phyloP scores from a whole-genome alignment of 23 tunicate genomes.

The Trididemnum miniatum region DNA sequence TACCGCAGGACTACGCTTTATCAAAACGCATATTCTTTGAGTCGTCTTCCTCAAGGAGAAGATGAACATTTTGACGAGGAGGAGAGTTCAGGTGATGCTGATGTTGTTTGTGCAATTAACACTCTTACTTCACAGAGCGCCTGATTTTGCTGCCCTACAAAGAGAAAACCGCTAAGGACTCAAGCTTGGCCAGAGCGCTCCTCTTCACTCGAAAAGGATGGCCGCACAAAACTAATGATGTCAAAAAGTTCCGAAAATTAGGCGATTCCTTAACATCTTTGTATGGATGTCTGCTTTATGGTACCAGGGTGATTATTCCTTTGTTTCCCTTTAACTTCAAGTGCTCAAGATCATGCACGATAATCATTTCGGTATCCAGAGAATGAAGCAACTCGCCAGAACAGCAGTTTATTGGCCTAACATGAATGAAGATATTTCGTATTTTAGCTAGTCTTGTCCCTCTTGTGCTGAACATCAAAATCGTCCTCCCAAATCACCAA shows the following conservation, averaged over 20 bases:
- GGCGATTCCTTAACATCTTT: background rate
- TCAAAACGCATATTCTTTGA: conserved; percentile 42
- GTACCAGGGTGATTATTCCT: conserved; percentile 20
- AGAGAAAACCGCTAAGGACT: conserved; percentile 22
- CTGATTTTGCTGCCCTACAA: conserved; percentile 8
- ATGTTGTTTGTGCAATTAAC: conserved; percentile 14
- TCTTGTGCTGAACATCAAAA: conserved; percentile 33
- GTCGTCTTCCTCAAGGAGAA: conserved; percentile 34
- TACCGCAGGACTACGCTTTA: conserved; percentile 36
- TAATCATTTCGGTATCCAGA: conserved; percentile 43
- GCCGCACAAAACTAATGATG: conserved; percentile 3
- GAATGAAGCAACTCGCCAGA: conserved; percentile 45
- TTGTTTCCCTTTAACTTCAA: background rate
- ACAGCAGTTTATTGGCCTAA: conserved; percentile 48
- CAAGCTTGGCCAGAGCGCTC: conserved; percentile 15
- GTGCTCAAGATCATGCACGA: conserved; percentile 18
- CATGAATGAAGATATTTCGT: conserved; percentile 17
- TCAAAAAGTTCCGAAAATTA: background rate
- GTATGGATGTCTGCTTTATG: conserved; percentile 44
- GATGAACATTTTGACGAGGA: conserved; percentile 18
- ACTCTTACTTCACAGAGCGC: conserved; percentile 12
- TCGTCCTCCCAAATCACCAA: conserved; percentile 7
- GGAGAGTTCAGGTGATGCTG: conserved; percentile 12
- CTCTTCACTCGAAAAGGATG: conserved; percentile 39
- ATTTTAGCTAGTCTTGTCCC: background rate